phyloP scores from a whole-genome alignment of 2,797 vertebrate species.

The Cryptoprocta ferox region DNA sequence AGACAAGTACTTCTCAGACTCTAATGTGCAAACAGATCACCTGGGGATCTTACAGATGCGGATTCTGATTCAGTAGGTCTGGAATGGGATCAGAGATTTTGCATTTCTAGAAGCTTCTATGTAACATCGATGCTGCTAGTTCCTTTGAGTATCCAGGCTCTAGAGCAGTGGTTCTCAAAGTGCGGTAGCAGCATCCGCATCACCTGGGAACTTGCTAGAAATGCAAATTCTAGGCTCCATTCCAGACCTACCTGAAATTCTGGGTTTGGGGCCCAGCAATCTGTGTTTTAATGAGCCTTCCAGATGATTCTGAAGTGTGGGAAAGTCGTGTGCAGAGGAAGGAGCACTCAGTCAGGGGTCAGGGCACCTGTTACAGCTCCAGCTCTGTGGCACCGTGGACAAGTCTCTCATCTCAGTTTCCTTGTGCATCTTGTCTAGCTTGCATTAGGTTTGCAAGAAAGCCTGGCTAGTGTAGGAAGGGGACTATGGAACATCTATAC shows the following conservation, averaged over 20 bases:
- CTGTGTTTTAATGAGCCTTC: neutral
- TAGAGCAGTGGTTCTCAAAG: neutral
- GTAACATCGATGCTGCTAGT: too few species aligned
- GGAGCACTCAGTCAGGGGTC: neutral
- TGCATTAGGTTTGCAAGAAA: neutral
- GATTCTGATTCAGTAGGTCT: neutral
- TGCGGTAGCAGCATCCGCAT: neutral
- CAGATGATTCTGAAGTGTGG: accelerated
- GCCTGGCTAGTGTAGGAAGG: neutral
- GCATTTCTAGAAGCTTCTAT: neutral
- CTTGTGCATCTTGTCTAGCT: neutral
- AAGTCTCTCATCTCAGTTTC: neutral
- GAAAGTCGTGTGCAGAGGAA: neutral
- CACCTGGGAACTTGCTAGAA: neutral
- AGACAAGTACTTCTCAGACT: neutral
- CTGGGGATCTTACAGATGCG: neutral
- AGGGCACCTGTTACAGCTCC: accelerated
- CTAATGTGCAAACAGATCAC: neutral
- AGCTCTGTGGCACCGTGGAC: neutral
- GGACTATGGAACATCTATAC: neutral
- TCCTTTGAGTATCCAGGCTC: neutral
- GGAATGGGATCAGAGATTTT: neutral
- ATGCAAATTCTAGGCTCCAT: neutral
- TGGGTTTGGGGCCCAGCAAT: neutral
- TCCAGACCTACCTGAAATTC: neutral